phyloP scores from a whole-genome alignment of 2,113 vertebrate genomes.

The Prolemur simus region DNA sequence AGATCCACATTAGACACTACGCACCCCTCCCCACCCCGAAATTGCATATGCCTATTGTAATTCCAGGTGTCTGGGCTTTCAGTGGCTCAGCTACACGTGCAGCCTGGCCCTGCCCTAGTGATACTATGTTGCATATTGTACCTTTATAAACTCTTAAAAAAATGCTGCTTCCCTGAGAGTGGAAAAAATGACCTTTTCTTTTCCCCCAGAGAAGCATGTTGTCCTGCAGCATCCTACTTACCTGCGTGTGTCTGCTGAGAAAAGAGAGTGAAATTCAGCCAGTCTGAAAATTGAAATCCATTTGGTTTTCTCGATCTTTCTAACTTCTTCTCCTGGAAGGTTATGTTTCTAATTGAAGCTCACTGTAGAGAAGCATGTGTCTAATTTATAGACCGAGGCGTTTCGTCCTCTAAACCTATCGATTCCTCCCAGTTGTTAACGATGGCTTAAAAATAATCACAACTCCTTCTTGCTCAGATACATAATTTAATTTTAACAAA shows the following conservation, averaged over 20 bases:
- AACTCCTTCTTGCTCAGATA: conserved; percentile 46
- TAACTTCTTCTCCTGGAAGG: conserved; percentile 52
- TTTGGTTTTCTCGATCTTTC: conserved; percentile 61
- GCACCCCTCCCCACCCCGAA: rapidly evolving
- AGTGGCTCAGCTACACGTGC: neutral
- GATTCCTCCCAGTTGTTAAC: conserved; percentile 36
- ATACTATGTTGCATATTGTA: neutral
- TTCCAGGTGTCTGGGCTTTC: neutral
- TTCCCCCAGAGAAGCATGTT: neutral
- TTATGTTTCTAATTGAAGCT: conserved; percentile 70
- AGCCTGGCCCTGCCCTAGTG: neutral
- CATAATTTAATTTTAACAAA: neutral
- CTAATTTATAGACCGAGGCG: conserved; percentile 62
- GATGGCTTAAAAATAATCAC: conserved; percentile 52
- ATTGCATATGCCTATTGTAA: neutral
- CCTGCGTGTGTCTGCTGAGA: neutral
- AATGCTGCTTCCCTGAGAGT: neutral
- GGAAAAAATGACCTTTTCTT: neutral
- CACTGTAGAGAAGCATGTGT: conserved; percentile 63
- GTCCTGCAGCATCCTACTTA: neutral
- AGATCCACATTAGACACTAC: neutral
- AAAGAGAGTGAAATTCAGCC: neutral
- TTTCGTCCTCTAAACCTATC: neutral
- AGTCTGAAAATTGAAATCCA: conserved; percentile 73
- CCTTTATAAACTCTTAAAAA: neutral